phyloP scores from a whole-genome alignment of 2,888 invertebrate species.

The Cephus spinipes region DNA sequence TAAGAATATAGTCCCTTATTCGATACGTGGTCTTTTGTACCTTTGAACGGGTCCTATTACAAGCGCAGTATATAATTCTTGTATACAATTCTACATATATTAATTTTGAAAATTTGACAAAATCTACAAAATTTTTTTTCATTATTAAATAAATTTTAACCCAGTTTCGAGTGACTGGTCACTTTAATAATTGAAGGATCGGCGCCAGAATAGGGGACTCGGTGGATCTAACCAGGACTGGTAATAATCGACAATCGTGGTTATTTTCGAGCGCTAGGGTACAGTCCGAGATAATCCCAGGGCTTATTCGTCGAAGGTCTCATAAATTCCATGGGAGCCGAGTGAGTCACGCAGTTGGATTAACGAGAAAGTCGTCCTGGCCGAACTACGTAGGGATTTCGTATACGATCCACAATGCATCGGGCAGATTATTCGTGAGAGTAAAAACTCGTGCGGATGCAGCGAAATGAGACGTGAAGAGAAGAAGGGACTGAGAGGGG shows the following conservation, averaged over 20 bases:
- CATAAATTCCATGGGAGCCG: slow-evolving; percentile 52
- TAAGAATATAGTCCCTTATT: neutral
- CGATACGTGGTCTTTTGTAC: neutral
- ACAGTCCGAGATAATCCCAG: slow-evolving; percentile 50
- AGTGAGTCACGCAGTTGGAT: slow-evolving; percentile 42
- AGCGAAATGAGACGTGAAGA: slow-evolving; percentile 41
- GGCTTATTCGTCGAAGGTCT: slow-evolving; percentile 50
- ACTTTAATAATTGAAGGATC: slow-evolving; percentile 33
- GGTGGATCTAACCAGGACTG: neutral
- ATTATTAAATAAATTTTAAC: no score
- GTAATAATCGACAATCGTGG: slow-evolving; percentile 26
- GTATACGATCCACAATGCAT: neutral
- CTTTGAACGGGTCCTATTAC: neutral
- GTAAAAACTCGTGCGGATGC: slow-evolving; percentile 44
- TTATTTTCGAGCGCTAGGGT: slow-evolving; percentile 1
- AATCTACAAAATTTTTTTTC: no score
- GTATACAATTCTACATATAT: no score
- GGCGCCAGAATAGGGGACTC: slow-evolving; percentile 9
- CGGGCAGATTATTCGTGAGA: slow-evolving; percentile 12
- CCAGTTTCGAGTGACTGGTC: slow-evolving; percentile 21
- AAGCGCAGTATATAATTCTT: neutral
- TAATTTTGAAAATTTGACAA: no score
- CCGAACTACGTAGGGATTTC: no score
- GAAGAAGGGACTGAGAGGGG: slow-evolving; percentile 14
- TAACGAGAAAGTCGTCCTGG: neutral